Evolutionary conservation across 2,888 invertebrate species (phyloP), one percentile per base, ranked within the genome.

Genomic region (Pammene fasciana): DNA sequence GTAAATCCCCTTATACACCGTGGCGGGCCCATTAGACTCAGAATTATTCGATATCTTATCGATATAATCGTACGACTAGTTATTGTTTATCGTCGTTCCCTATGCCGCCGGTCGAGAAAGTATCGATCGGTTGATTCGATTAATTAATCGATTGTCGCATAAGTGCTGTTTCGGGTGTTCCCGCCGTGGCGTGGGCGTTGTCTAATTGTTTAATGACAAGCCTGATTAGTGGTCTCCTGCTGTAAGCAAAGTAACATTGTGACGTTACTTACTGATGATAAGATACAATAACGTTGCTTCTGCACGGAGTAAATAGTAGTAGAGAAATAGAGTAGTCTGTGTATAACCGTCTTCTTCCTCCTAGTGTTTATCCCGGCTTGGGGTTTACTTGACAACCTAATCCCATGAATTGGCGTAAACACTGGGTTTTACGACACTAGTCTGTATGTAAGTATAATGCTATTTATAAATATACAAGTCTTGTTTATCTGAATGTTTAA

Each of bases 61-160:
- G 84, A 86, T 85, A 82, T 83, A 88, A 91, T 91, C 91, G 85
- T 83, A 79, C 83, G 82, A 82, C 81, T 78, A 84, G 86, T 90
- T 91, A 92, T 92, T 92, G 91, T 92, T 89, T 92, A 91, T 91
- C 90, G 87, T 82, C 80, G 80, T 82, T 85, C 84, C 86, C 83
- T 75, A 73, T 78, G 76, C 77, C 82, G 78, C 79, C 77, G 77
- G 77, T 79, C 82, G 83, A 68, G 72, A 74, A 84, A 87, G 86
- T 85, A 83, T 83, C 85, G 82, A 85, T 82, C 79, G 85, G 83
- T 62, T 64, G 71, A 71, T 67, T 72, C 66, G 71, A 70, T 73
- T 72, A 70, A 60, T 71, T 66, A 65, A 50, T 60, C 57, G 66
- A 64, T 54, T 67, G 65, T 65, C 65, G 50, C 66, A 56, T 61